These are phyloP conservation scores for Galeopterus variegatus DNA, from an alignment of 2,113 vertebrate species.

Conservation along the genomic window DNA sequence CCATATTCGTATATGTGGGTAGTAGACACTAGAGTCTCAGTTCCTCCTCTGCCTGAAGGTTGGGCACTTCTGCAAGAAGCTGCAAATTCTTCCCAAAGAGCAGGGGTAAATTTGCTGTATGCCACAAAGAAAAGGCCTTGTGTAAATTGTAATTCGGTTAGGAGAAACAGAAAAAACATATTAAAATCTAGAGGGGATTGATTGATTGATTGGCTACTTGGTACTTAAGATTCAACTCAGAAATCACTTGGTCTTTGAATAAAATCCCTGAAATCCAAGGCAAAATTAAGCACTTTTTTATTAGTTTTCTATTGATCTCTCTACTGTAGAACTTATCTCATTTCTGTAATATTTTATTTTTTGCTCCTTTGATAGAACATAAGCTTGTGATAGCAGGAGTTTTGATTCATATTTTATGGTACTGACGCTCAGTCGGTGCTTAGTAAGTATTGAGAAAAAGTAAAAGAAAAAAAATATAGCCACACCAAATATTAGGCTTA, in stretches of 20 bases:
- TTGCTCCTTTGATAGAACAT: neutral
- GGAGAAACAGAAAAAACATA: neutral
- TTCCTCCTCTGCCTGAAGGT: neutral
- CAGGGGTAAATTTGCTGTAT: neutral
- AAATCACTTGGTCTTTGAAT: conserved; percentile 22
- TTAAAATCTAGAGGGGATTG: neutral
- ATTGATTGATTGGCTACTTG: neutral
- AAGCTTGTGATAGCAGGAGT: neutral
- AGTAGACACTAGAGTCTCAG: neutral
- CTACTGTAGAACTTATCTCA: neutral
- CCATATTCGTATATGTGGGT: neutral
- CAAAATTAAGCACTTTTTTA: neutral
- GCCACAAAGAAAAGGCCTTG: neutral
- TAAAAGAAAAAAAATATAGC: neutral
- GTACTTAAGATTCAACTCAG: conserved; percentile 6
- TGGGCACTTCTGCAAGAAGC: neutral
- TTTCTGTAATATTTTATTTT: conserved; percentile 29
- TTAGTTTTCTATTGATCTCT: neutral
- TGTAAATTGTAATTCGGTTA: conserved; percentile 24
- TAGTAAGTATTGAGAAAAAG: conserved; percentile 33
- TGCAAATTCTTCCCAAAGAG: neutral
- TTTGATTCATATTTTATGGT: neutral
- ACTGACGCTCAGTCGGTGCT: neutral
- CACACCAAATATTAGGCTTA: neutral
- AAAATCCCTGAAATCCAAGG: neutral